Conservation (phyloP, 2,113 vertebrate genomes). For the Mirza zaza region DNA sequence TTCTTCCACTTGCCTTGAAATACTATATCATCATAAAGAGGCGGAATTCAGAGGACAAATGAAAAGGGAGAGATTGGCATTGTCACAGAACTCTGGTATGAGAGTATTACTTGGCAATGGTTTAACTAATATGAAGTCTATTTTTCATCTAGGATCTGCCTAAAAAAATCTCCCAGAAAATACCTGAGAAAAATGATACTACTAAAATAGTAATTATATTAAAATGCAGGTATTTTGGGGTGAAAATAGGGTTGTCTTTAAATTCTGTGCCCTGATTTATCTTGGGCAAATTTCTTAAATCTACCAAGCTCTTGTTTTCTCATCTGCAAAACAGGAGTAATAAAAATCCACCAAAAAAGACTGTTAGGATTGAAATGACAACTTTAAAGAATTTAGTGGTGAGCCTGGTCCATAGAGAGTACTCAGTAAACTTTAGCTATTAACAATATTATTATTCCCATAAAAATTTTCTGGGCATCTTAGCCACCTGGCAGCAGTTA, state of each 20-base stretch:
- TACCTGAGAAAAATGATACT: neutral
- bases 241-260: neutral
- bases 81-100: neutral
- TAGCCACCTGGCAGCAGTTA: neutral
- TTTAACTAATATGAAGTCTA: neutral
- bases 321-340: neutral
- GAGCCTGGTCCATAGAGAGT: neutral
- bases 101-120: neutral
- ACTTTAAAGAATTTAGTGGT: neutral
- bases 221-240: neutral
- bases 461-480: neutral
- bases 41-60: neutral
- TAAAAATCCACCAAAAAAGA: neutral
- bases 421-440: neutral
- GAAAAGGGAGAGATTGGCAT: neutral
- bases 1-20: neutral
- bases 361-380: neutral
- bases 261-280: neutral
- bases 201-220: neutral
- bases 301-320: neutral
- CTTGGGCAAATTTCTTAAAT: neutral
- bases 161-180: neutral
- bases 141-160: neutral
- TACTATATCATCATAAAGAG: neutral
- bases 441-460: neutral